Evolutionary conservation across 2,797 vertebrate genomes (phyloP).

Genomic region (Amazona ochrocephala): DNA sequence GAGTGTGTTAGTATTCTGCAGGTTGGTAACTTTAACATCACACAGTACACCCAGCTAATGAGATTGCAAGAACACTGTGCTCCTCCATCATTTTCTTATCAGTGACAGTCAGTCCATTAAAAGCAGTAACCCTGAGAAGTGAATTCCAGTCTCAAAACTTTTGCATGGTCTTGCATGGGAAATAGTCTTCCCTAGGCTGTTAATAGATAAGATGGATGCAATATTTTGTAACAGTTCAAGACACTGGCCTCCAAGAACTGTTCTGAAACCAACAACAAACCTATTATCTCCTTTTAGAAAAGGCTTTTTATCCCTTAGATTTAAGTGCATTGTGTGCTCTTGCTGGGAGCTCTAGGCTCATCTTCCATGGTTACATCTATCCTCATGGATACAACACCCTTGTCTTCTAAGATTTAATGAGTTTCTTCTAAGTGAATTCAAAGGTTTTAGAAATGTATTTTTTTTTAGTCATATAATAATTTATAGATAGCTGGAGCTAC

Average conservation of each 20-base stretch:
- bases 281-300: slow-evolving; percentile 63
- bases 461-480: neutral
- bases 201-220: slow-evolving; percentile 73
- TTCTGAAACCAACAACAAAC: slow-evolving; percentile 62
- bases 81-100: slow-evolving; percentile 80
- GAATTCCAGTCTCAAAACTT: slow-evolving; percentile 72
- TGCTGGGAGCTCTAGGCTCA: neutral
- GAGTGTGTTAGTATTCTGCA: slow-evolving; percentile 63
- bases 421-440: neutral
- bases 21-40: slow-evolving; percentile 51
- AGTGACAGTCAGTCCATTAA: slow-evolving; percentile 78
- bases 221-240: slow-evolving; percentile 62
- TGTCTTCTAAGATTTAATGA: neutral
- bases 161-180: slow-evolving; percentile 60
- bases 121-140: slow-evolving; percentile 67
- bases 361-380: slow-evolving; percentile 2
- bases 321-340: slow-evolving; percentile 6
- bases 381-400: neutral
- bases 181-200: slow-evolving; percentile 59
- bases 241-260: slow-evolving; percentile 37
- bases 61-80: slow-evolving; percentile 68
- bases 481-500: neutral
- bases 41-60: slow-evolving; percentile 75
- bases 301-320: slow-evolving; percentile 4
- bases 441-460: neutral